Evolutionary conservation across 2,888 invertebrate genomes (phyloP).

Genomic region (Acleris cristana): DNA sequence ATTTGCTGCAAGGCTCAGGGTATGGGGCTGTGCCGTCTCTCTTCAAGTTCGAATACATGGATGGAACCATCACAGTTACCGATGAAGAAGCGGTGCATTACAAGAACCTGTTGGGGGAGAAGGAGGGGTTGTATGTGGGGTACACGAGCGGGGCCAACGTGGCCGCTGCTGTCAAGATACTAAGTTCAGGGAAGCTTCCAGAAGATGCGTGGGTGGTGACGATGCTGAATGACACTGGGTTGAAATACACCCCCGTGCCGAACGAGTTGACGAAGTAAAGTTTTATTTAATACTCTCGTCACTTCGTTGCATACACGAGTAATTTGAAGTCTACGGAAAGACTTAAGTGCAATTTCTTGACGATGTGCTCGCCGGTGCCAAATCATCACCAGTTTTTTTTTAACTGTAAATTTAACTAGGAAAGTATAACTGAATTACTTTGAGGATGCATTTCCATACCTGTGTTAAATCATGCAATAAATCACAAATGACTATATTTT

Average conservation of each 20-base stretch:
- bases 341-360: too few species aligned
- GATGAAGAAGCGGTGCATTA: constrained; percentile 71
- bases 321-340: too few species aligned
- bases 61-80: constrained; percentile 67
- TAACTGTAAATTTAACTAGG: too few species aligned
- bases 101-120: constrained; percentile 66
- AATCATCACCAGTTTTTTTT: too few species aligned
- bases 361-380: too few species aligned
- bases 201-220: constrained; percentile 75
- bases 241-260: constrained; percentile 74
- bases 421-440: too few species aligned
- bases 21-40: constrained; percentile 72
- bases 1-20: constrained; percentile 75
- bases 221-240: constrained; percentile 66
- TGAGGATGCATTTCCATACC: too few species aligned
- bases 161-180: constrained; percentile 47
- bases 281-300: not conserved
- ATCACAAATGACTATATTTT: too few species aligned
- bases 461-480: too few species aligned
- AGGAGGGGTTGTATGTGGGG: constrained; percentile 70
- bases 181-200: constrained; percentile 67
- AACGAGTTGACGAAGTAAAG: constrained; percentile 44
- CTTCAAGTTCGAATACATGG: constrained; percentile 70
- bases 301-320: too few species aligned
- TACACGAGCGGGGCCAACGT: constrained; percentile 33